phyloP scores from a whole-genome alignment of 2,113 vertebrate genomes.

The Lipophrys pholis region DNA sequence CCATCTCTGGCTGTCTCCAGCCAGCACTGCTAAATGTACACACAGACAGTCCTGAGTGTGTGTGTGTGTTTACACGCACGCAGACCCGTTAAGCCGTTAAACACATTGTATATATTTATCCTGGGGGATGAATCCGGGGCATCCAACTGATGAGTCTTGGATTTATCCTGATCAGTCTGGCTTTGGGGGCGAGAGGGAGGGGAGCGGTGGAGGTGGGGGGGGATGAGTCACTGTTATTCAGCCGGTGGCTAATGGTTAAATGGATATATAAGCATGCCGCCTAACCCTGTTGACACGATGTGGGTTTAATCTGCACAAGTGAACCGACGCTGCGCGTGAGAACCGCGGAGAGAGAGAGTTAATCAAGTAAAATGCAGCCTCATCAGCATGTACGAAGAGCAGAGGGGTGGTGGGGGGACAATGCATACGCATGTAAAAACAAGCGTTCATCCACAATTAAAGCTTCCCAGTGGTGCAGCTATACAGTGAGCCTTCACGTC shows the following conservation, averaged over 20 bases:
- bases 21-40: conserved; percentile 63
- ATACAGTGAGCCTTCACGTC: conserved; percentile 13
- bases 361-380: conserved; percentile 61
- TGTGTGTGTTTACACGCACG: background rate
- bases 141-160: conserved; percentile 75
- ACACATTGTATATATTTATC: conserved; percentile 79
- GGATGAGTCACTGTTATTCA: conserved; percentile 75
- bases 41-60: conserved; percentile 29
- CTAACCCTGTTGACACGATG: conserved; percentile 68
- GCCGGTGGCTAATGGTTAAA: conserved; percentile 67
- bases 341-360: conserved; percentile 44
- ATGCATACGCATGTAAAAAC: conserved; percentile 25
- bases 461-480: conserved; percentile 14
- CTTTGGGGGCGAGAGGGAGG: conserved; percentile 40
- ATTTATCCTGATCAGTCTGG: conserved; percentile 73
- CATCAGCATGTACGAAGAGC: conserved; percentile 18
- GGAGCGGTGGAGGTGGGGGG: conserved; percentile 30
- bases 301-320: conserved; percentile 66
- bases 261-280: conserved; percentile 66
- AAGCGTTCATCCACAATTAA: conserved; percentile 23
- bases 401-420: conserved; percentile 8
- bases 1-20: conserved; percentile 57
- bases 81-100: conserved; percentile 64
- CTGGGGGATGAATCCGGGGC: conserved; percentile 68
- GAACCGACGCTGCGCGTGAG: conserved; percentile 43